Conservation (phyloP, 1,140 invertebrate species). For the Neelides sp. region DNA sequence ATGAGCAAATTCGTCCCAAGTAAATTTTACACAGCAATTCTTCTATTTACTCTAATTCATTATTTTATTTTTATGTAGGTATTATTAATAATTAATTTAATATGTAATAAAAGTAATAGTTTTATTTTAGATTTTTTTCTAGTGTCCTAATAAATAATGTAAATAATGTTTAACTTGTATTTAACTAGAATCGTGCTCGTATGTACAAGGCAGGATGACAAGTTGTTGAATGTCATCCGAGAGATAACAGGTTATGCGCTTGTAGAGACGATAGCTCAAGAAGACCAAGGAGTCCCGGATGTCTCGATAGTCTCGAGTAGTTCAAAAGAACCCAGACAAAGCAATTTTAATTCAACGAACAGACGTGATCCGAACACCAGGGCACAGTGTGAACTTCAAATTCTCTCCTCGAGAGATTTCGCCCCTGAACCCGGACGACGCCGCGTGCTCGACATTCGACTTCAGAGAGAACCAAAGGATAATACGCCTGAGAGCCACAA, state of each 20-base stretch:
- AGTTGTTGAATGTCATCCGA: constrained; percentile 6
- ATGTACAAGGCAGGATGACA: constrained; percentile 15
- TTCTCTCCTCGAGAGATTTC: constrained; percentile 45
- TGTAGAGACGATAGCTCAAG: not conserved
- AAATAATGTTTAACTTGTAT: not conserved
- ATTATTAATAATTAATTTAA: constrained; percentile 16
- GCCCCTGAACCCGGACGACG: constrained; percentile 48
- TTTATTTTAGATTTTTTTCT: not conserved
- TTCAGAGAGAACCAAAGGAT: constrained; percentile 46
- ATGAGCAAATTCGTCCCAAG: constrained; percentile 49
- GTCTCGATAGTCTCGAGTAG: not conserved
- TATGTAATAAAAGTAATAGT: constrained; percentile 6
- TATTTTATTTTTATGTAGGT: constrained; percentile 14
- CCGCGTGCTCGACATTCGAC: constrained; percentile 45
- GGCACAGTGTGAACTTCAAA: constrained; percentile 39
- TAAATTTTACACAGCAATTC: too few relatives aligned
- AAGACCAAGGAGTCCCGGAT: not conserved
- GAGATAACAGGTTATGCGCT: not conserved
- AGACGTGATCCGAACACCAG: constrained; percentile 7
- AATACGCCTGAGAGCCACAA: constrained; percentile 46
- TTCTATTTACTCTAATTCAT: too few relatives aligned
- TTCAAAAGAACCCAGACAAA: not conserved
- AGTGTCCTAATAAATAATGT: not conserved
- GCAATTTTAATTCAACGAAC: not conserved
- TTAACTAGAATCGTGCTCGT: constrained; percentile 13